Percentiles rank a stretch among this genome's conserved stretches.
Conservation (phyloP, 2,113 vertebrate species). For the Ptychochromis oligacanthus region DNA sequence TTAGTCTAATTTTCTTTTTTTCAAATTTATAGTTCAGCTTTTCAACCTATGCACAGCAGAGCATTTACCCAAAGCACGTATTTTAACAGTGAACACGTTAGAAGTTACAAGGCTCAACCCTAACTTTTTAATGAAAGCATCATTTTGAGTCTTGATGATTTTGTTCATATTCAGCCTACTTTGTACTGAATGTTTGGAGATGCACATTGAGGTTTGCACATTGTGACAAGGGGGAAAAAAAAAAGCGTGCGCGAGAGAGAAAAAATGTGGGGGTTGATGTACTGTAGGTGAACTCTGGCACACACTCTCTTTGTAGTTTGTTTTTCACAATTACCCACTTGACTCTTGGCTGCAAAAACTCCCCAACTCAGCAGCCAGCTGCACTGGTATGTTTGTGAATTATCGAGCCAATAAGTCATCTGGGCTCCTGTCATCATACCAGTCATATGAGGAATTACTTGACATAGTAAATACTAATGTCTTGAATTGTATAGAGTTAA, state of each 20-base stretch:
- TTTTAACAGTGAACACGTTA: too few species aligned
- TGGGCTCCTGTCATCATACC: slow-evolving; percentile 18
- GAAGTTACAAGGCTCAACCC: too few species aligned
- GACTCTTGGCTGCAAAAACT: slow-evolving; percentile 60
- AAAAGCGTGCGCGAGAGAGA: not conserved
- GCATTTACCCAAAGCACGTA: too few species aligned
- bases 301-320: slow-evolving; percentile 41
- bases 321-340: slow-evolving; percentile 60
- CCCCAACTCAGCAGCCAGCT: slow-evolving; percentile 46
- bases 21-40: not conserved
- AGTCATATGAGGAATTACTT: slow-evolving; percentile 35
- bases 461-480: not conserved
- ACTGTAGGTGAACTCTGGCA: slow-evolving; percentile 65
- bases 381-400: slow-evolving; percentile 25
- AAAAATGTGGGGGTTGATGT: slow-evolving; percentile 5
- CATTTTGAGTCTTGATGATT: too few species aligned
- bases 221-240: not conserved
- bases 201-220: not conserved
- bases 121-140: too few species aligned
- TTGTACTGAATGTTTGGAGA: not conserved
- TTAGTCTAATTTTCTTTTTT: not conserved
- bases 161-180: not conserved
- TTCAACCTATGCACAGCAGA: not conserved
- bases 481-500: not conserved
- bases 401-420: slow-evolving; percentile 32